These are phyloP conservation scores for Amblyopsis rosae DNA, from an alignment of 2,113 vertebrate genomes.

Conservation along the genomic window DNA sequence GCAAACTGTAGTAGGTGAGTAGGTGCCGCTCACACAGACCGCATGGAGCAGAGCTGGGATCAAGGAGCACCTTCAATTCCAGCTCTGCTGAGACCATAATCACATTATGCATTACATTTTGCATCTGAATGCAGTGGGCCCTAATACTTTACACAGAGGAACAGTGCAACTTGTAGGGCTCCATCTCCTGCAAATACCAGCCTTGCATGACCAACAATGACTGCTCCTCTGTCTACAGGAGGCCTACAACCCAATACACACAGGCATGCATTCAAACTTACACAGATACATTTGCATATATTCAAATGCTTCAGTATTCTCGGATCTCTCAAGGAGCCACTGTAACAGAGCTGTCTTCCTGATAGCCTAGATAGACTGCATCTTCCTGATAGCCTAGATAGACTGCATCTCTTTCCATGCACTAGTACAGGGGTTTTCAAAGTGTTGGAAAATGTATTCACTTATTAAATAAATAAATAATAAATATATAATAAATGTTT, in stretches of 20 bases:
- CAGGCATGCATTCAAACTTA: not conserved
- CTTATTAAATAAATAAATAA: too few relatives aligned
- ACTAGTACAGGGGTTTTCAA: too few relatives aligned
- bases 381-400: too few relatives aligned
- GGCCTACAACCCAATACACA: not conserved
- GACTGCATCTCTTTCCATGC: too few relatives aligned
- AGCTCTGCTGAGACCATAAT: slow-evolving; percentile 50
- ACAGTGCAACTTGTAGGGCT: slow-evolving; percentile 26
- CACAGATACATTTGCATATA: not conserved
- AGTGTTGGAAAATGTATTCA: too few relatives aligned
- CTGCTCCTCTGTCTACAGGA: slow-evolving; percentile 10
- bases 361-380: too few relatives aligned
- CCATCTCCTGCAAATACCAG: slow-evolving; percentile 43
- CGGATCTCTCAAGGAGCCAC: not conserved
- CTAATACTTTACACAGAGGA: slow-evolving; percentile 49
- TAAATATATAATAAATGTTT: too few relatives aligned
- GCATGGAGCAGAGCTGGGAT: slow-evolving; percentile 35
- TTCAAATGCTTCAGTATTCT: not conserved
- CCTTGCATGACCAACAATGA: not conserved
- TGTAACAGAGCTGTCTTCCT: too few relatives aligned
- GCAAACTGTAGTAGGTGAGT: slow-evolving; percentile 20
- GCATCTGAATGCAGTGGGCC: slow-evolving; percentile 36
- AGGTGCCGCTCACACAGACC: slow-evolving; percentile 52
- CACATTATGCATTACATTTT: slow-evolving; percentile 61
- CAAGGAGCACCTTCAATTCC: slow-evolving; percentile 49